These are phyloP conservation scores for Chaetoderma sp. DNA, from an alignment of 2,888 invertebrate genomes.

Conservation along the genomic window DNA sequence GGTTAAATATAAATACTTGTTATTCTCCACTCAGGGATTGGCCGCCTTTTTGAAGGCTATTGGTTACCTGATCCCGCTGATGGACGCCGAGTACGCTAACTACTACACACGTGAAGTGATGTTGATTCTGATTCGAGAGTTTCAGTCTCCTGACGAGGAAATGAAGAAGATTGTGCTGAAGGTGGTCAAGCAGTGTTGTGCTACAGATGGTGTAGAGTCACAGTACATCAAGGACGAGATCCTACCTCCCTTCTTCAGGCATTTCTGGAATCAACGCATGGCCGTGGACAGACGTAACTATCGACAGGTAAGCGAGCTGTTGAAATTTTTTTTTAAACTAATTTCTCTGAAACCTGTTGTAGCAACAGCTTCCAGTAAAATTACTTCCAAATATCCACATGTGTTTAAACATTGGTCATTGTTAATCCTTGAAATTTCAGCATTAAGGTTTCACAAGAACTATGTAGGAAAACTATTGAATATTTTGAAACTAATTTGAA, in stretches of 20 bases:
- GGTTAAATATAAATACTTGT: not conserved
- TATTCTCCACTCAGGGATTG: slow-evolving; percentile 79
- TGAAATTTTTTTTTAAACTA: not conserved
- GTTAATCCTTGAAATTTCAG: too few species aligned
- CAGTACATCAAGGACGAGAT: slow-evolving; percentile 99
- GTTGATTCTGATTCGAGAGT: slow-evolving; percentile 98
- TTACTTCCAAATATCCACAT: too few species aligned
- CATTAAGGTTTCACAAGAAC: too few species aligned
- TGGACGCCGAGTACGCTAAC: slow-evolving; percentile 99
- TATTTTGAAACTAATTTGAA: too few species aligned
- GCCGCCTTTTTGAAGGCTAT: slow-evolving; percentile 99
- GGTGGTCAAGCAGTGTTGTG: slow-evolving; percentile 99
- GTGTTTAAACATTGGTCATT: too few species aligned
- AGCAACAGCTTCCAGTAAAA: too few species aligned
- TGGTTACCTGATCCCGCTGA: slow-evolving; percentile 97
- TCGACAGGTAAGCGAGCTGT: slow-evolving; percentile 76
- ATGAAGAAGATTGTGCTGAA: slow-evolving; percentile 99
- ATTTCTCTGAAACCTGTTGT: too few species aligned
- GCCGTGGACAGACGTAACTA: slow-evolving; percentile 98
- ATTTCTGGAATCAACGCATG: slow-evolving; percentile 99
- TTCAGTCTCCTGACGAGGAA: slow-evolving; percentile 99
- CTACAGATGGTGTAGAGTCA: slow-evolving; percentile 99
- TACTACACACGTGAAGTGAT: slow-evolving; percentile 99
- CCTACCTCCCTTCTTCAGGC: slow-evolving; percentile 97
- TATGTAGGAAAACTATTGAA: too few species aligned